Conservation (phyloP, 2,797 vertebrate species). For the Crocidura indochinensis region DNA sequence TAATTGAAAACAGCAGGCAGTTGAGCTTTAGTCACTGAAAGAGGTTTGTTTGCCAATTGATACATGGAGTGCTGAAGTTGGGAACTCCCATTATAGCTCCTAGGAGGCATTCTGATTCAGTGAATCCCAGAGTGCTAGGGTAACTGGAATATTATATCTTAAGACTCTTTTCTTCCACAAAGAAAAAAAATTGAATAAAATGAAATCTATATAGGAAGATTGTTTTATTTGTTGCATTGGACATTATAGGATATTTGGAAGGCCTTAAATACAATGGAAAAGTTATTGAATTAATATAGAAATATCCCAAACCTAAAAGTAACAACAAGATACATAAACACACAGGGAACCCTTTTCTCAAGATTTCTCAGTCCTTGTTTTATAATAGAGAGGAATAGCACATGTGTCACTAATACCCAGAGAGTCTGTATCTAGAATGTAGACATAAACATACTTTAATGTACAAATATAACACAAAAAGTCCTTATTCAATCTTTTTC, state of each 20-base stretch:
- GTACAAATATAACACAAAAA: not conserved
- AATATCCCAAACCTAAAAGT: not conserved
- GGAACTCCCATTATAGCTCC: conserved; percentile 36
- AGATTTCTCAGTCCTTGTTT: not conserved
- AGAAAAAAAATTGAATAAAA: not conserved
- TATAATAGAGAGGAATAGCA: not conserved
- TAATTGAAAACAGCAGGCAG: not conserved
- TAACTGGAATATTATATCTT: conserved; percentile 13
- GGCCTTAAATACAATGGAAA: not conserved
- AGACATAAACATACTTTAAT: not conserved
- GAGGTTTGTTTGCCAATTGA: conserved; percentile 11
- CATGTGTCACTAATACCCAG: not conserved
- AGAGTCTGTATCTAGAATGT: not conserved
- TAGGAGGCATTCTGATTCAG: not conserved
- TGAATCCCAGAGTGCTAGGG: not conserved
- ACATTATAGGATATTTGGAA: not conserved
- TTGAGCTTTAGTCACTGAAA: not conserved
- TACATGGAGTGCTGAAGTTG: not conserved
- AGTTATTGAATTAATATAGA: not conserved
- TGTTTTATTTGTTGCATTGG: conserved; percentile 8
- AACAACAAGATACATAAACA: not conserved
- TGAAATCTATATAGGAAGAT: conserved; percentile 41
- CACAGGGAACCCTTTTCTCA: not conserved
- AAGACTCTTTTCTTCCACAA: conserved; percentile 6
- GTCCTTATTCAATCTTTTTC: not conserved